A percentile compares a stretch with the other conserved stretches of the same genome.
phyloP scores from a whole-genome alignment of 2,797 vertebrate species.

The Vireo griseus region DNA sequence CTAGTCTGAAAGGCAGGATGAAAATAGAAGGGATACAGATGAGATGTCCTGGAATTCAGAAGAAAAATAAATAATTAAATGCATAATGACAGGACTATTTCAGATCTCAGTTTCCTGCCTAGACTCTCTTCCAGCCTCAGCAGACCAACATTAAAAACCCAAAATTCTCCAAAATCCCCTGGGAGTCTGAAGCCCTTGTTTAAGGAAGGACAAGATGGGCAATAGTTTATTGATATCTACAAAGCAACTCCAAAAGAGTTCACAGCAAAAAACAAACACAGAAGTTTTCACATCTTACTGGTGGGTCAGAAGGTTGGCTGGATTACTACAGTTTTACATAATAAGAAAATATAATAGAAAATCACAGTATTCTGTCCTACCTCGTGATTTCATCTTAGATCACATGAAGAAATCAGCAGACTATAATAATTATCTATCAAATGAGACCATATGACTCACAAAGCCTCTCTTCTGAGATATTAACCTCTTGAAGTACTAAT shows the following conservation, averaged over 20 bases:
- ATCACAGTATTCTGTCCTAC: not conserved
- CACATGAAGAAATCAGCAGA: slow-evolving; percentile 70
- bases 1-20: not conserved
- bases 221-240: not conserved
- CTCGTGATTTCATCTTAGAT: slow-evolving; percentile 61
- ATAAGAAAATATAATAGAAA: not conserved
- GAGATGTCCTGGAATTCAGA: not conserved
- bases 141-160: not conserved
- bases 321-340: not conserved
- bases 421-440: slow-evolving; percentile 55
- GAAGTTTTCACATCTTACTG: not conserved
- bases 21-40: not conserved
- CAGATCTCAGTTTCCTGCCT: not conserved
- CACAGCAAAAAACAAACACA: not conserved
- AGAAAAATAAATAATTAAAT: not conserved
- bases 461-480: slow-evolving; percentile 25
- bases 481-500: slow-evolving; percentile 47
- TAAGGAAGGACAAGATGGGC: not conserved
- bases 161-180: not conserved
- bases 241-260: not conserved
- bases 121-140: not conserved
- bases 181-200: not conserved
- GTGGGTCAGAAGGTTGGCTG: not conserved
- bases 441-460: slow-evolving; percentile 67
- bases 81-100: not conserved